Evolutionary conservation across 2,113 vertebrate species (phyloP).

Genomic region (Thryonomys swinderianus): DNA sequence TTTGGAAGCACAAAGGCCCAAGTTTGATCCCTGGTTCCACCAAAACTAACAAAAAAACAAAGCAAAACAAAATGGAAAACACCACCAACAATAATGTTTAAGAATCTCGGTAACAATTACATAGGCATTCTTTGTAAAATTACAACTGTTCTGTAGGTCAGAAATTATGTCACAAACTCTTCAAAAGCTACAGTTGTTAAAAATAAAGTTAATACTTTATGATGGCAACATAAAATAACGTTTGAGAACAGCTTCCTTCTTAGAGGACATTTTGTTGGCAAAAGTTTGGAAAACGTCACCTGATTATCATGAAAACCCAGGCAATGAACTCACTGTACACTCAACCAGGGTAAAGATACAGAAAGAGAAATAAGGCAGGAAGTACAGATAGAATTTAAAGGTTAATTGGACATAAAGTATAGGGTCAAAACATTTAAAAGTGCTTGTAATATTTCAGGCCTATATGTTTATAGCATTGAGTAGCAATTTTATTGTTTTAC

Average conservation of each 20-base stretch:
- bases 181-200: background rate
- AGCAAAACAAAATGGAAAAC: no score
- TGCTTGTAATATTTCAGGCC: background rate
- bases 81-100: no score
- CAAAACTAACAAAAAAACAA: no score
- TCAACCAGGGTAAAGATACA: background rate
- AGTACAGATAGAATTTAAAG: background rate
- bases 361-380: background rate
- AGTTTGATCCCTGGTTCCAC: no score
- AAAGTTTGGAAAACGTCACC: background rate
- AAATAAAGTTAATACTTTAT: background rate
- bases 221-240: no score
- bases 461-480: background rate
- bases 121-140: background rate
- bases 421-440: background rate
- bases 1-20: no score
- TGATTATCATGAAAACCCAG: background rate
- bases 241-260: background rate
- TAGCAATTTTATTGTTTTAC: background rate
- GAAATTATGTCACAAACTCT: background rate
- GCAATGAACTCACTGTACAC: background rate
- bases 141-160: background rate
- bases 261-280: background rate
- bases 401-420: no score
- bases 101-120: background rate